These are phyloP conservation scores for Protomyctophum bolini DNA, from an alignment of 2,113 vertebrate genomes.

Conservation along the genomic window DNA sequence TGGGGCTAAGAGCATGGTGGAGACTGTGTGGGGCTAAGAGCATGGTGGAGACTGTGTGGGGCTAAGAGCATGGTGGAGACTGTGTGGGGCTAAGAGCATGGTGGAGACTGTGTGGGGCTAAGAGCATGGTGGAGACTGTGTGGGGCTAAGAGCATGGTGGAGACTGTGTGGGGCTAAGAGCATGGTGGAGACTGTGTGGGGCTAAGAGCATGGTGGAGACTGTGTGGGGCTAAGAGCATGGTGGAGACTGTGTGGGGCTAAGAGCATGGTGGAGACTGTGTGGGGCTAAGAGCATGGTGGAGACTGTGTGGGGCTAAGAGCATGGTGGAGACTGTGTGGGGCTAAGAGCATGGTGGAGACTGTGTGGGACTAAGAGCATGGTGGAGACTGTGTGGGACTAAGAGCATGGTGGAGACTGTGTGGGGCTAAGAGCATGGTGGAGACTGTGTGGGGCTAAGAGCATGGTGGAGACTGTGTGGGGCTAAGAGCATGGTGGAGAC, in stretches of 20 bases:
- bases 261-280: conserved; percentile 50
- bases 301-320: conserved; percentile 54
- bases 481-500: too few species aligned
- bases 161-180: conserved; percentile 43
- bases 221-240: conserved; percentile 36
- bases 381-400: conserved; percentile 48
- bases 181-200: conserved; percentile 43
- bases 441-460: conserved; percentile 43
- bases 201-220: too few species aligned
- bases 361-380: too few species aligned
- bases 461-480: conserved; percentile 43
- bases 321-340: conserved; percentile 49
- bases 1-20: conserved; percentile 28
- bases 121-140: conserved; percentile 35
- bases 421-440: too few species aligned
- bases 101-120: conserved; percentile 48
- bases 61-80: conserved; percentile 36
- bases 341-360: conserved; percentile 36
- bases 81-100: too few species aligned
- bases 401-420: conserved; percentile 35
- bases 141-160: too few species aligned
- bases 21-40: conserved; percentile 54
- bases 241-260: conserved; percentile 45
- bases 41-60: conserved; percentile 49
- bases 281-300: conserved; percentile 28